A percentile compares a stretch with the other conserved stretches of the same genome.
These are phyloP conservation scores for Aspidoscelis tigris DNA, from an alignment of 2,113 vertebrate species.

Conservation along the genomic window DNA sequence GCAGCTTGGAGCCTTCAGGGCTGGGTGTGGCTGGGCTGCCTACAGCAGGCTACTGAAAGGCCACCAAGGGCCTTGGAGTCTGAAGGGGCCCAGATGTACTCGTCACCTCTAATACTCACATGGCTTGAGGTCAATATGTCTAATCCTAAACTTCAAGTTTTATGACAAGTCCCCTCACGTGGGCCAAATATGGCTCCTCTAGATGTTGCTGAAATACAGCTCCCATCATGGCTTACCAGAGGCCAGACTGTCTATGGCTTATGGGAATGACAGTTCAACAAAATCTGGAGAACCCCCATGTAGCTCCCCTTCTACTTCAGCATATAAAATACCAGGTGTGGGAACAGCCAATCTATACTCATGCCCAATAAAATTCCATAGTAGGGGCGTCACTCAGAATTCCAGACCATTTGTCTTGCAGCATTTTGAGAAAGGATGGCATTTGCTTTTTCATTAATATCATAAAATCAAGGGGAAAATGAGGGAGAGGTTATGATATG, in stretches of 20 bases:
- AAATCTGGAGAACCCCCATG: too few relatives aligned
- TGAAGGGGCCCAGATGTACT: background rate
- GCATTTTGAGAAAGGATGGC: background rate
- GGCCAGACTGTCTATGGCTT: too few relatives aligned
- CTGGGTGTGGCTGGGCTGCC: too few relatives aligned
- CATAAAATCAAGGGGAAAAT: slow-evolving; percentile 30
- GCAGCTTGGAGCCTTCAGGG: too few relatives aligned
- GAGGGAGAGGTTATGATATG: background rate
- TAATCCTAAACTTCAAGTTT: background rate
- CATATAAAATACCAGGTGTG: accelerated
- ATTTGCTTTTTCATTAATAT: background rate
- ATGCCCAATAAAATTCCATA: slow-evolving; percentile 13
- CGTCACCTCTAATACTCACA: background rate
- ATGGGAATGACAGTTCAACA: too few relatives aligned
- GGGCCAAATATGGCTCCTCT: too few relatives aligned
- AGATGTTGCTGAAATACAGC: too few relatives aligned
- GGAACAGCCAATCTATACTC: background rate
- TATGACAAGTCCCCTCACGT: accelerated
- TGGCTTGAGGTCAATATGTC: background rate
- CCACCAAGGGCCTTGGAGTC: background rate
- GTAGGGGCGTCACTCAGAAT: background rate
- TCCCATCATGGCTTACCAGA: too few relatives aligned
- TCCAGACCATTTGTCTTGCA: background rate
- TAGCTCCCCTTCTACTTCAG: too few relatives aligned
- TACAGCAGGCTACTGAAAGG: too few relatives aligned